phyloP scores from a whole-genome alignment of 1,140 invertebrate species.

The Pseudomyrmex flavicornis region DNA sequence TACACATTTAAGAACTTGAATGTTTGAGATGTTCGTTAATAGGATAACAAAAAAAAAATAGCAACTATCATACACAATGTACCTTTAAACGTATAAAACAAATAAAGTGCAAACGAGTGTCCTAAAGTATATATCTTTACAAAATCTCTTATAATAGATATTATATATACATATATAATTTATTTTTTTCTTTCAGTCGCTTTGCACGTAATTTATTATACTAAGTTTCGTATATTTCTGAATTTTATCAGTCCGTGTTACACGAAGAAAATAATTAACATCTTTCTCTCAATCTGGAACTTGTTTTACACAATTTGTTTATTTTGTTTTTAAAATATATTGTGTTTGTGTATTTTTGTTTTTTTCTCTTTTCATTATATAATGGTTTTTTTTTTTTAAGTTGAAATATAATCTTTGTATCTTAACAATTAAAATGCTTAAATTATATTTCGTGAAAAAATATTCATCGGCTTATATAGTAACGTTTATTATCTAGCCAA shows the following conservation, averaged over 20 bases:
- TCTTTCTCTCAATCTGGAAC: background rate
- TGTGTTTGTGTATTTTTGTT: slow-evolving; percentile 3
- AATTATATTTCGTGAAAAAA: slow-evolving; percentile 46
- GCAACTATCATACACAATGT: slow-evolving; percentile 72
- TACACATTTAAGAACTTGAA: slow-evolving; percentile 77
- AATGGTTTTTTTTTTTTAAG: slow-evolving; percentile 5
- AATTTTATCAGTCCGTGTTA: background rate
- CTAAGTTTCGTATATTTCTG: slow-evolving; percentile 13
- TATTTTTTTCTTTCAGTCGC: slow-evolving; percentile 42
- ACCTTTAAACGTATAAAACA: slow-evolving; percentile 65
- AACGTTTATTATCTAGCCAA: slow-evolving; percentile 14
- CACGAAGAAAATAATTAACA: background rate
- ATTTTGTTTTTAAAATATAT: background rate
- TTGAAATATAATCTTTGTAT: slow-evolving; percentile 28
- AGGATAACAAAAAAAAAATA: slow-evolving; percentile 72
- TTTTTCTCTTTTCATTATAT: background rate
- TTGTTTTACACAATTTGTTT: background rate
- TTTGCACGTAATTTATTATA: background rate
- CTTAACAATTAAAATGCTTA: slow-evolving; percentile 43
- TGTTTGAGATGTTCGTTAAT: slow-evolving; percentile 80
- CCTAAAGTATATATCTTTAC: slow-evolving; percentile 49
- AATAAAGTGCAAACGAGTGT: slow-evolving; percentile 67
- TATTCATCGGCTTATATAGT: slow-evolving; percentile 36
- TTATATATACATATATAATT: slow-evolving; percentile 8
- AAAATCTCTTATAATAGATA: slow-evolving; percentile 23